Base-by-base conservation (phyloP, 2,888 invertebrate genomes). In the Drosophila infuscata region DNA sequence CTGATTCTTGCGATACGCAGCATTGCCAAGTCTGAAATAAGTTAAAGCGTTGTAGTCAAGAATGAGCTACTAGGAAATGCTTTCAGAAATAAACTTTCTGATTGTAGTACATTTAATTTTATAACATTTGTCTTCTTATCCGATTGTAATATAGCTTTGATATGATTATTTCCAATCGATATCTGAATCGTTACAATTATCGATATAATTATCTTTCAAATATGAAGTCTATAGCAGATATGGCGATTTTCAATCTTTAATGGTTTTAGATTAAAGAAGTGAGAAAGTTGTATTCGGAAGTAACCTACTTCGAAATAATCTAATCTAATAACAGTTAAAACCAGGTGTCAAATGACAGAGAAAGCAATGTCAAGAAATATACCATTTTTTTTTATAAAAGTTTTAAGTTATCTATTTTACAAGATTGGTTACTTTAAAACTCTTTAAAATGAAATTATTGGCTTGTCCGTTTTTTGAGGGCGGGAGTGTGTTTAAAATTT, bases 21-120 rank as follows among this genome's bases (percentile, higher is more conserved):
- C 6, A 48, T 87, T 87, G 7, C 87, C 87, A 48, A 54, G 1
- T 17, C 81, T 81, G 29, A 36, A 38, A 29, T 20, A 20, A 46
- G 15, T 25, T 15, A 46, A 25, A 5, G 12, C 7, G 20, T 7
- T 46, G 7, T 20, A 11, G 20, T 12, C 7, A 46, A 20, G 20
- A n/a, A 11, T 9, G 20, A 20, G 11, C 5, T 4, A 46, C 12
- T 20, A 0, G 12, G 3, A 46, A 0, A 20, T 20, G 20, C 6
- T 12, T 8, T 20, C 12, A 41, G 8, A 9, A 9, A 9, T n/a
- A 38, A 2, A 0, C 38, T n/a, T 17, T 17, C 38, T n/a, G 17
- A n/a, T n/a, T 41, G 2, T n/a, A 41, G 4, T 41, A 9, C 2
- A 41, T 41, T 41, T n/a, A 4, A 3, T 9, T n/a, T 41, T 9